phyloP scores from a whole-genome alignment of 2,113 vertebrate genomes.

The Erythrocebus patas region DNA sequence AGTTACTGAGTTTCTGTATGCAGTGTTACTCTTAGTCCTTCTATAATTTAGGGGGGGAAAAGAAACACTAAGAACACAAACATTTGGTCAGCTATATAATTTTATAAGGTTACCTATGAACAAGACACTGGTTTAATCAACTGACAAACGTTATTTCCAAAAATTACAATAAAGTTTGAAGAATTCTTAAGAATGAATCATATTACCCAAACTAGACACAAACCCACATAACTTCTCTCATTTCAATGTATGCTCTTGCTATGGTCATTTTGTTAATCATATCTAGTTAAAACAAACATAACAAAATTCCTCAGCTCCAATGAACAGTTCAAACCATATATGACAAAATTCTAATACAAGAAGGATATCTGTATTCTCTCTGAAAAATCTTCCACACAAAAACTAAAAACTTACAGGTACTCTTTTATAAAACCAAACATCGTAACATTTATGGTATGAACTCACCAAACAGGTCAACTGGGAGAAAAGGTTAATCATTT shows the following conservation, averaged over 20 bases:
- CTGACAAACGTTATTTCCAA: neutral
- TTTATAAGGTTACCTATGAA: neutral
- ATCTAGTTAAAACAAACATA: neutral
- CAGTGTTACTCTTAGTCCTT: neutral
- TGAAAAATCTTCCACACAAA: neutral
- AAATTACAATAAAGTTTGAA: slow-evolving; percentile 4
- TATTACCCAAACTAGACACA: neutral
- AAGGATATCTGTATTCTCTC: neutral
- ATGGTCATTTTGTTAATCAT: neutral
- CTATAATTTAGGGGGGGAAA: neutral
- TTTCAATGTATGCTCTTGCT: neutral
- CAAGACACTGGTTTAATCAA: neutral
- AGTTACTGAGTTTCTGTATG: neutral
- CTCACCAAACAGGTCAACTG: neutral
- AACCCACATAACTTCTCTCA: neutral
- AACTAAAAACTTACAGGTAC: neutral
- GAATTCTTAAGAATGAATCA: neutral
- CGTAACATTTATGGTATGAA: neutral
- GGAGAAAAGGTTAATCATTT: neutral
- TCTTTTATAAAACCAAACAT: neutral
- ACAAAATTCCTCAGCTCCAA: neutral
- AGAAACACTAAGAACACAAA: neutral
- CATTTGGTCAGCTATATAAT: neutral
- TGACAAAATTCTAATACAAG: neutral
- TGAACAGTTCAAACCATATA: neutral